A percentile compares a stretch with the other conserved stretches of the same genome.
Conservation (phyloP, 2,113 vertebrate species). For the Petrocephalus zakoni region DNA sequence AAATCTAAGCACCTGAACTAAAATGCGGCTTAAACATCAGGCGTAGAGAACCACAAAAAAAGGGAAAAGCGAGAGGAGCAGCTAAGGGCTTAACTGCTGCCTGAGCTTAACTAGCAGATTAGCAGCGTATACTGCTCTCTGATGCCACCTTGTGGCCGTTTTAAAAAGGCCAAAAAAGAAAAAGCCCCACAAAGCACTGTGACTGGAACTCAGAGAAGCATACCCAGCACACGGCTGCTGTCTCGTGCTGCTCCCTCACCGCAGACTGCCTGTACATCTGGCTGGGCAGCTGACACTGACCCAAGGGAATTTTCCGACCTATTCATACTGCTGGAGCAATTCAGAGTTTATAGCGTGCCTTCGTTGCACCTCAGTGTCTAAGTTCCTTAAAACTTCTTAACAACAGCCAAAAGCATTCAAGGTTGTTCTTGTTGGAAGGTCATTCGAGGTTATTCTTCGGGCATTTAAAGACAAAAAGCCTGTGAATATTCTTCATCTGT, state of each 20-base stretch:
- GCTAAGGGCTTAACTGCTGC: neutral
- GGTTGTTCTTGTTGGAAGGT: neutral
- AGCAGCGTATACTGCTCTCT: slow-evolving; percentile 37
- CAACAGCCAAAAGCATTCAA: neutral
- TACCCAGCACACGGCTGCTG: neutral
- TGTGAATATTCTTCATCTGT: neutral
- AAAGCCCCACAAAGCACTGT: neutral
- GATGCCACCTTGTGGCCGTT: slow-evolving; percentile 55
- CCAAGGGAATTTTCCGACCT: neutral
- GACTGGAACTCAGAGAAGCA: neutral
- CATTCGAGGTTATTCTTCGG: neutral
- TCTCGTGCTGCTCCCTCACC: neutral
- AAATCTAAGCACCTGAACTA: neutral
- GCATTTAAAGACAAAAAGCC: neutral
- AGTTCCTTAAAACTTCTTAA: neutral
- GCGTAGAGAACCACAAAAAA: neutral
- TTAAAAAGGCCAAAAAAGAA: neutral
- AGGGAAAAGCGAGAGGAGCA: neutral
- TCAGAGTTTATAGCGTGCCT: neutral
- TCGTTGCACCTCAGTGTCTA: neutral
- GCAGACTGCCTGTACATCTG: neutral
- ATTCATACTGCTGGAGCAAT: neutral
- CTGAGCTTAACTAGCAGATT: neutral
- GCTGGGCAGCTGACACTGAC: neutral
- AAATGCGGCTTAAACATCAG: neutral